Conservation (phyloP, 2,113 vertebrate species). For the Trachemys scripta region DNA sequence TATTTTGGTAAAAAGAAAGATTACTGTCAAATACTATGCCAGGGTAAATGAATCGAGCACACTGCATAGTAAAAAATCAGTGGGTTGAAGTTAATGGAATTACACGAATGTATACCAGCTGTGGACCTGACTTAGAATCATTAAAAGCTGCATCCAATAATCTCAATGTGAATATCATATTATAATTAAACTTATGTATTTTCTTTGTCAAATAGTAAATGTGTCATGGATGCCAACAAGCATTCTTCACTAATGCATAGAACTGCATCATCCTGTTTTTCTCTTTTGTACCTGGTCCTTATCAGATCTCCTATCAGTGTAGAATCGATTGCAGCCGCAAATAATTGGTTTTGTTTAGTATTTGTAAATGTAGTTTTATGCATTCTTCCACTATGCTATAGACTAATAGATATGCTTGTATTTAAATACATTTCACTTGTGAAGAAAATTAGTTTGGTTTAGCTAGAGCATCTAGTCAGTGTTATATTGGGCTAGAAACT, state of each 20-base stretch:
- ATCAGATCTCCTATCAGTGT: not conserved
- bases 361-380: not conserved
- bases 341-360: not conserved
- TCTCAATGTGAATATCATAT: rapidly evolving
- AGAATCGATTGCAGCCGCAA: constrained; percentile 11
- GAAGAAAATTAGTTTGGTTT: not conserved
- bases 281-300: not conserved
- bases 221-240: rapidly evolving
- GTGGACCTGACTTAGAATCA: not conserved
- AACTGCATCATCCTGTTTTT: not conserved
- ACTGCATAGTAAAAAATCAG: not conserved
- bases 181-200: constrained; percentile 29
- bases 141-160: not conserved
- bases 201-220: not conserved
- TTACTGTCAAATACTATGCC: not conserved
- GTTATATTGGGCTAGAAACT: constrained; percentile 56
- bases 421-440: not conserved
- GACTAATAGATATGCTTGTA: not conserved
- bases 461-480: constrained; percentile 38
- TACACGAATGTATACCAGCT: not conserved
- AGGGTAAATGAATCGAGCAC: not conserved
- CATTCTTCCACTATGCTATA: not conserved
- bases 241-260: rapidly evolving
- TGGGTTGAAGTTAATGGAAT: rapidly evolving
- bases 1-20: not conserved